Conservation (phyloP, 2,113 vertebrate genomes). For the Cyanistes caeruleus region DNA sequence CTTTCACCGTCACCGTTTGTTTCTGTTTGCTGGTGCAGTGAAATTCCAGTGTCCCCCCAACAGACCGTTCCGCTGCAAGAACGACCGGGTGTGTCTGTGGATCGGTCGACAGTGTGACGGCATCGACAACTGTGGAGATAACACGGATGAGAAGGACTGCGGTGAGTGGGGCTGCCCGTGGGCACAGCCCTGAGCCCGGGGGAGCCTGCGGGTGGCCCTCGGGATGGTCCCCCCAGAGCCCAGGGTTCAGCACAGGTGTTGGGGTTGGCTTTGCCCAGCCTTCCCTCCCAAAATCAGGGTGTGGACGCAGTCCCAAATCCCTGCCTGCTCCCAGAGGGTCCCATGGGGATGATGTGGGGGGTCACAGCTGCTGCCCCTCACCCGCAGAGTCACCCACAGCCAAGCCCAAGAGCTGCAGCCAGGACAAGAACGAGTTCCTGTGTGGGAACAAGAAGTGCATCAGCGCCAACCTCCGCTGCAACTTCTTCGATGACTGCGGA, state of each 20-base stretch:
- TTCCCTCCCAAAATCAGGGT: background rate
- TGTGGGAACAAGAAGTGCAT: constrained; percentile 88
- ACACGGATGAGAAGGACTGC: constrained; percentile 89
- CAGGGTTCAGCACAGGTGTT: background rate
- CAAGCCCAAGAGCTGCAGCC: constrained; percentile 78
- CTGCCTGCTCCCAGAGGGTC: background rate
- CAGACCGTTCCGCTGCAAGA: constrained; percentile 92
- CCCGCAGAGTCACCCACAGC: constrained; percentile 51
- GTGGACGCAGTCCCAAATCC: accelerated
- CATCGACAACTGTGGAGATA: constrained; percentile 91
- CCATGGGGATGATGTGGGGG: accelerated
- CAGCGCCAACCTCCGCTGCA: constrained; percentile 86
- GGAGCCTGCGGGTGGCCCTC: accelerated
- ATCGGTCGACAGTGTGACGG: constrained; percentile 88
- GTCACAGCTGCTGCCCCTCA: background rate
- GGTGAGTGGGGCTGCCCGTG: constrained; percentile 74
- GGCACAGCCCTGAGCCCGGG: background rate
- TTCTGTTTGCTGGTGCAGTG: constrained; percentile 74
- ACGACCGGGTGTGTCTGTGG: constrained; percentile 91
- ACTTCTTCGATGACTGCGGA: constrained; percentile 94
- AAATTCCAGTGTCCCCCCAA: constrained; percentile 92
- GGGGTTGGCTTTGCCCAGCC: background rate
- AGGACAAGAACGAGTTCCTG: constrained; percentile 89
- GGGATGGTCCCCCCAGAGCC: background rate
- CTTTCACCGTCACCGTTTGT: constrained; percentile 57